Evolutionary conservation across 1,140 invertebrate species (phyloP).

Genomic region (Zaprionus lachaisei): DNA sequence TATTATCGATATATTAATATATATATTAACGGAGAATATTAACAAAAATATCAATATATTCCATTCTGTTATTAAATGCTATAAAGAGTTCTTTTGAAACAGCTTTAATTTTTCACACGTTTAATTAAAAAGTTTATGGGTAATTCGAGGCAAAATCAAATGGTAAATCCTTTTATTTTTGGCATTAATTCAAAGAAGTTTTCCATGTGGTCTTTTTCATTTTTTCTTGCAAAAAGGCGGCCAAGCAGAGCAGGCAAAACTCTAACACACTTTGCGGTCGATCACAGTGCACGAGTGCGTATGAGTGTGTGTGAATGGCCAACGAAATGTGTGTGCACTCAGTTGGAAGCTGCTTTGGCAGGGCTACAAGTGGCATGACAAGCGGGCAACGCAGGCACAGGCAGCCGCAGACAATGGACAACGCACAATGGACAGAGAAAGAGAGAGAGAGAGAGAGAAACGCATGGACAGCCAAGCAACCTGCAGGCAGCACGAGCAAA

Average conservation of each 20-base stretch:
- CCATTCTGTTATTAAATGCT: not conserved
- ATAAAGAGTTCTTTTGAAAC: too few species aligned
- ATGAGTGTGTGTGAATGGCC: not conserved
- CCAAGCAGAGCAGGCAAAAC: slow-evolving; percentile 43
- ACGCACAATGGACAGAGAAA: slow-evolving; percentile 14
- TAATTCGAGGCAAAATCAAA: not conserved
- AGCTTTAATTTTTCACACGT: not conserved
- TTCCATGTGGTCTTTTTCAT: not conserved
- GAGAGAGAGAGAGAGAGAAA: not conserved
- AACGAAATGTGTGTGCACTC: slow-evolving; percentile 44
- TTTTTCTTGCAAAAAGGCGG: slow-evolving; percentile 36
- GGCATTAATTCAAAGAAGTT: not conserved
- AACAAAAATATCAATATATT: not conserved
- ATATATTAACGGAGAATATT: not conserved
- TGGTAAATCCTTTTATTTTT: not conserved
- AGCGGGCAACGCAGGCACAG: slow-evolving; percentile 1
- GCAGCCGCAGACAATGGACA: slow-evolving; percentile 39
- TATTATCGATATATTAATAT: too few species aligned
- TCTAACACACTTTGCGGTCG: slow-evolving; percentile 65
- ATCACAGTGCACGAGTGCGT: slow-evolving; percentile 48
- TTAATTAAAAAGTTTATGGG: not conserved
- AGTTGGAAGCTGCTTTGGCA: slow-evolving; percentile 68
- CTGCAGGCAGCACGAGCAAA: not conserved
- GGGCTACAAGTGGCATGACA: slow-evolving; percentile 35
- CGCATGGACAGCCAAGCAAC: not conserved